Base-by-base conservation (phyloP, 1,140 invertebrate genomes). In the Anastrepha obliqua region DNA sequence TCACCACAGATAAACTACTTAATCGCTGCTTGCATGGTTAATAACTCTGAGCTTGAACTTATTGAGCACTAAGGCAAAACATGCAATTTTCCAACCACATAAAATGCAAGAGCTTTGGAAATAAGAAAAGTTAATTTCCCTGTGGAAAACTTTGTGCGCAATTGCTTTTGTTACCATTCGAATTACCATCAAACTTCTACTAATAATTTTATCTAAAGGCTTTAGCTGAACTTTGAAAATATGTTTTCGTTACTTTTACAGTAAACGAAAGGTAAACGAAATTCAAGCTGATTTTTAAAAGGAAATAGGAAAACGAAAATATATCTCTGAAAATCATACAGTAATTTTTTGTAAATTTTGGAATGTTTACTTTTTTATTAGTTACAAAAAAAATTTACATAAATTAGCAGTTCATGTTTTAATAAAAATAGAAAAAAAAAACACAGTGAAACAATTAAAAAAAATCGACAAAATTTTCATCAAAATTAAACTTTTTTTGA, bases 111-210 rank as follows among this genome's bases (percentile, higher is more conserved):
- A 42, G 39, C 39, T 44, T 74, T 13, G 44, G 39, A 74, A 74
- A 74, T 74, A 74, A 47, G n/a, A 74, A 74, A 74, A 29, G 29
- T 29, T 74, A 47, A 74, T 74, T 74, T 74, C 44, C 67, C 67
- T 44, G 17, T 8, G 67, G 67, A 74, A 17, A 74, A 74, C 39
- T 5, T 44, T 74, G 39, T 17, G 7, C 42, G 11, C 0, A 74
- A 8, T 17, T 74, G 15, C 44, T 74, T 47, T 42, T 58, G 7
- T 62, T 13, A 0, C 60, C 60, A 62, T n/a, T 62, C 60, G 1
- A 0, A 13, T 62, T 62, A 62, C 51, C 51, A 29, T 1, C 29
- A 29, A 29, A 29, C 29, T 29, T 29, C 29, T 29, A 29, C 29
- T 29, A 29, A 29, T 29, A 29, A 29, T 29, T 29, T 29, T 0